Conservation (phyloP, 2,888 invertebrate species). For the Agrotis segetum region DNA sequence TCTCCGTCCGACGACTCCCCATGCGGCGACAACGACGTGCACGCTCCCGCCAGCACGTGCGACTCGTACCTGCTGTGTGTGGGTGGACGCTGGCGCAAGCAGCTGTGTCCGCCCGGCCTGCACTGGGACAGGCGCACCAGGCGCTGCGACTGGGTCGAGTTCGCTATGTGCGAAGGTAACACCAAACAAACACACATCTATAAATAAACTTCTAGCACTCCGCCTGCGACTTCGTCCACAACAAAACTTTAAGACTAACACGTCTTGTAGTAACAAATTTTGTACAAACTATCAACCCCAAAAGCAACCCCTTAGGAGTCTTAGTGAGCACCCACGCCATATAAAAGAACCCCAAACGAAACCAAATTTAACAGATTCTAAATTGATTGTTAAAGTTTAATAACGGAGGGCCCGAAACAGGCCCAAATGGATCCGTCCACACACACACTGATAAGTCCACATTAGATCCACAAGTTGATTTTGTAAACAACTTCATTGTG, state of each 20-base stretch:
- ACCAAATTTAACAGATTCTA: too few species aligned
- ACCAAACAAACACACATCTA: neutral
- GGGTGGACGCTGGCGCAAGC: conserved; percentile 92
- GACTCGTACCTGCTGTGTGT: conserved; percentile 94
- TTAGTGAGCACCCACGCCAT: too few species aligned
- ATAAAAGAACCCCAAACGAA: too few species aligned
- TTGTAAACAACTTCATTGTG: neutral
- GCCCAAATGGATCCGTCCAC: too few species aligned
- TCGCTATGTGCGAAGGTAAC: conserved; percentile 92
- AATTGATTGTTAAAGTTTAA: too few species aligned
- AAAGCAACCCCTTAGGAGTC: too few species aligned
- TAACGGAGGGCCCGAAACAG: neutral
- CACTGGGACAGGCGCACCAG: conserved; percentile 94
- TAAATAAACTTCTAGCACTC: too few species aligned
- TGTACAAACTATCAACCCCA: too few species aligned
- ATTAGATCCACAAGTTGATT: neutral
- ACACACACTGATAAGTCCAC: too few species aligned
- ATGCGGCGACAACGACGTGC: conserved; percentile 75
- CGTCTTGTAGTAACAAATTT: too few species aligned
- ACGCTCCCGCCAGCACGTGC: conserved; percentile 93
- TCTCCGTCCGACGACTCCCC: conserved; percentile 71
- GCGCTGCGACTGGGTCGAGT: conserved; percentile 95
- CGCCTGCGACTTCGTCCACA: too few species aligned
- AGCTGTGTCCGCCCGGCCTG: conserved; percentile 94
- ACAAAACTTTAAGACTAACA: too few species aligned